Percentiles rank a stretch among this genome's conserved stretches.
Conservation (phyloP, 2,113 vertebrate genomes). For the Pseudopipra pipra region DNA sequence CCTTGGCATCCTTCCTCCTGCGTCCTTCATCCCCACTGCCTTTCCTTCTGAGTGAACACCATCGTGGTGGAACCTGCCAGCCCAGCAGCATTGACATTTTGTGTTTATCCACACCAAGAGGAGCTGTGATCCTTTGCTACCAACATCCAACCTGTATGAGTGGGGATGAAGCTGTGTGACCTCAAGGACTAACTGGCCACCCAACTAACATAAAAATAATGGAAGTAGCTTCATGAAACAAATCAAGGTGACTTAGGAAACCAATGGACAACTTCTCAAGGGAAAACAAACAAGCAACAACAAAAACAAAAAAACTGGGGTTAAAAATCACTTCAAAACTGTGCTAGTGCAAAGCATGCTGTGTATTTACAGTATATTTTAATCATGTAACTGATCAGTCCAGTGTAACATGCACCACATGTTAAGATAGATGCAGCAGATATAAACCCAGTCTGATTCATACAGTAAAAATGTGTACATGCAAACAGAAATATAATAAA, state of each 20-base stretch:
- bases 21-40: neutral
- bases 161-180: neutral
- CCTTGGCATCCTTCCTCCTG: neutral
- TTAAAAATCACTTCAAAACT: neutral
- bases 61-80: neutral
- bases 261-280: neutral
- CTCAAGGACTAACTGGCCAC: neutral
- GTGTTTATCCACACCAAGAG: neutral
- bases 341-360: neutral
- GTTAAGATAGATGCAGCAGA: constrained; percentile 31
- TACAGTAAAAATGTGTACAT: constrained; percentile 37
- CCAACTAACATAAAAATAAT: neutral
- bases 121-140: neutral
- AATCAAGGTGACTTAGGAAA: neutral
- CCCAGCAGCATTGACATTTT: neutral
- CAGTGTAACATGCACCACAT: constrained; percentile 26
- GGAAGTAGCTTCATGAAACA: neutral
- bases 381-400: constrained; percentile 18
- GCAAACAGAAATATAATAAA: constrained; percentile 28
- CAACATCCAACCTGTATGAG: neutral
- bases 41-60: neutral
- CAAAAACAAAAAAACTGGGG: neutral
- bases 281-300: neutral
- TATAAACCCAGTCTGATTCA: constrained; percentile 45
- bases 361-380: constrained; percentile 12